Evolutionary conservation across 2,797 vertebrate genomes (phyloP).

Genomic region (Pachyuromys duprasi): DNA sequence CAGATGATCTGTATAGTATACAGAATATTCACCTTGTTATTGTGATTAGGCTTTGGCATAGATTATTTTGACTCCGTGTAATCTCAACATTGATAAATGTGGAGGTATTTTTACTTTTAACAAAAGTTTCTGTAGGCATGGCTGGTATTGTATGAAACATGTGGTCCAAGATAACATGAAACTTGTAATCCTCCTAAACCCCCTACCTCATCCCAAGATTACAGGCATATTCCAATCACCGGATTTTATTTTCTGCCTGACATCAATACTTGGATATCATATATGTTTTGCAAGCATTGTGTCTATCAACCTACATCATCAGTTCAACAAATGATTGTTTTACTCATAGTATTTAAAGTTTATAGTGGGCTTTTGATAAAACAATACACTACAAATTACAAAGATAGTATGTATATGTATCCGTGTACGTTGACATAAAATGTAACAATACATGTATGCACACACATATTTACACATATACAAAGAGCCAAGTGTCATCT

Average conservation of each 20-base stretch:
- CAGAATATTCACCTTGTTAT: not conserved
- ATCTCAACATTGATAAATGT: not conserved
- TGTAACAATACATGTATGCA: not conserved
- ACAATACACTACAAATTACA: not conserved
- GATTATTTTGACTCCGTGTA: not conserved
- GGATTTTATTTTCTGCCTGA: not conserved
- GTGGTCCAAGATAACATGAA: not conserved
- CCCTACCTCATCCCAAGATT: not conserved
- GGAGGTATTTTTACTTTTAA: not conserved
- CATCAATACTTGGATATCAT: not conserved
- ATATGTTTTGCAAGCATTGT: not conserved
- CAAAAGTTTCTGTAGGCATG: not conserved
- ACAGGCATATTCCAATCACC: not conserved
- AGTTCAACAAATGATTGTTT: not conserved
- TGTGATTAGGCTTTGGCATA: not conserved
- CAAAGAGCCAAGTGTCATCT: not conserved
- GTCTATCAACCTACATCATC: not conserved
- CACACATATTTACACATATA: not conserved
- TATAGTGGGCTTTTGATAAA: not conserved
- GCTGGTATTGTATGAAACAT: not conserved
- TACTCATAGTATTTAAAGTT: not conserved
- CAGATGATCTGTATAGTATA: not conserved
- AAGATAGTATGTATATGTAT: not conserved
- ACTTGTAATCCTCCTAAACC: not conserved
- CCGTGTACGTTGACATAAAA: not conserved